Base-by-base conservation (phyloP, 1,140 invertebrate species). In the Leptinotarsa undecemlineata region DNA sequence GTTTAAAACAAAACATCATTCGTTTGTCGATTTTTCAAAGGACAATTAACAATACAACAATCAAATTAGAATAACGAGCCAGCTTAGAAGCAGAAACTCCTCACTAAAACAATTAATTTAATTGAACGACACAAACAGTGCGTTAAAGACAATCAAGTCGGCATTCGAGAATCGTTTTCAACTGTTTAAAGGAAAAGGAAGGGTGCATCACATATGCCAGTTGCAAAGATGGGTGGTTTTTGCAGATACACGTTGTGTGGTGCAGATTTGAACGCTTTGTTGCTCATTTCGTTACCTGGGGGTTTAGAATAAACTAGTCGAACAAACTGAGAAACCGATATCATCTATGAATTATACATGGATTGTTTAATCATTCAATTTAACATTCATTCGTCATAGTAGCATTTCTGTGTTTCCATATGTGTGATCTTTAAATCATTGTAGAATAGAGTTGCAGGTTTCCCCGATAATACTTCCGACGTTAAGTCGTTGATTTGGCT, bases 81-180 rank as follows among this genome's bases (percentile, higher is more conserved):
- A 72, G 73, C 71, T 77, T 68, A 72, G 68, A 64, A 72, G 73
- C 73, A 62, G 48, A 74, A 66, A 73, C 63, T 75, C 76, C 60
- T 57, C 71, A 77, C 71, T 73, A 68, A 73, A 77, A 77, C 71
- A 75, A 77, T 73, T 75, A 75, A 77, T 77, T 77, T 77, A 77
- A 77, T 77, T 77, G 75, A 75, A 77, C 76, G 74, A 77, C 71
- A 77, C 76, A 77, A 77, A 77, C 76, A 77, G 76, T 74, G 72
- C 74, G 71, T 78, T 78, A 76, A 73, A 76, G 68, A 76, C 68
- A 71, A 73, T 78, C 68, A 72, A 73, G 74, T 67, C 71, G 68
- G 77, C 48, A 48, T 62, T 63, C 66, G 20, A 64, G 70, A 73
- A 77, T 70, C 68, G 62, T 74, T 76, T 76, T 78, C 60, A 77